phyloP scores from a whole-genome alignment of 2,797 vertebrate genomes.

The Enteromius afrohamiltoni region DNA sequence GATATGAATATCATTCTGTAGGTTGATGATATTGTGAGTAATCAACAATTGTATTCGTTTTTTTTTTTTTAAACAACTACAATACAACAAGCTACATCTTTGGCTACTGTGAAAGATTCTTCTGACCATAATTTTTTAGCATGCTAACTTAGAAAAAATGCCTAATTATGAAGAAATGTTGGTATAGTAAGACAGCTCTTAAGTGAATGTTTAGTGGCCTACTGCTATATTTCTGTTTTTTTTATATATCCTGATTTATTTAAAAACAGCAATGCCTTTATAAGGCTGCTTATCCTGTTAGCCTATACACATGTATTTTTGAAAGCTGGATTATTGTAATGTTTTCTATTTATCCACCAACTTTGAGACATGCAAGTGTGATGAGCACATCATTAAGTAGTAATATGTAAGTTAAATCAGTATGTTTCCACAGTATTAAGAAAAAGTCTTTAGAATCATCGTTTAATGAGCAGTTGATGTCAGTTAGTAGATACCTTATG shows the following conservation, averaged over 20 bases:
- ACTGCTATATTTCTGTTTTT: neutral
- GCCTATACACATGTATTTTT: neutral
- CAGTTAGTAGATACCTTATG: neutral
- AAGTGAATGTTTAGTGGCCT: neutral
- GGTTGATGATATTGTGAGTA: neutral
- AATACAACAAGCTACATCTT: slow-evolving; percentile 64
- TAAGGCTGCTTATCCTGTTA: neutral
- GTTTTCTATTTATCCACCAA: slow-evolving; percentile 22
- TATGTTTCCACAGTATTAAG: neutral
- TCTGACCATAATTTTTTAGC: slow-evolving; percentile 15
- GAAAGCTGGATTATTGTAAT: slow-evolving; percentile 19
- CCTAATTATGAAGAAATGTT: neutral
- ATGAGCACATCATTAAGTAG: neutral
- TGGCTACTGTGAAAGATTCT: slow-evolving; percentile 59
- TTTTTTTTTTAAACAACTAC: neutral
- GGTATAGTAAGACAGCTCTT: neutral
- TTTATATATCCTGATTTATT: neutral
- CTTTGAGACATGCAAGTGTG: neutral
- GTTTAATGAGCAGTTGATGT: neutral
- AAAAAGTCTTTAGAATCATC: slow-evolving; percentile 2
- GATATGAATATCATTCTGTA: neutral
- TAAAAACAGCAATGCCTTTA: neutral
- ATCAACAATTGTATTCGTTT: neutral
- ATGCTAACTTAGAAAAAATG: neutral
- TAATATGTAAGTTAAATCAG: neutral